These are phyloP conservation scores for Agriotes lineatus DNA, from an alignment of 2,888 invertebrate genomes.

Conservation along the genomic window DNA sequence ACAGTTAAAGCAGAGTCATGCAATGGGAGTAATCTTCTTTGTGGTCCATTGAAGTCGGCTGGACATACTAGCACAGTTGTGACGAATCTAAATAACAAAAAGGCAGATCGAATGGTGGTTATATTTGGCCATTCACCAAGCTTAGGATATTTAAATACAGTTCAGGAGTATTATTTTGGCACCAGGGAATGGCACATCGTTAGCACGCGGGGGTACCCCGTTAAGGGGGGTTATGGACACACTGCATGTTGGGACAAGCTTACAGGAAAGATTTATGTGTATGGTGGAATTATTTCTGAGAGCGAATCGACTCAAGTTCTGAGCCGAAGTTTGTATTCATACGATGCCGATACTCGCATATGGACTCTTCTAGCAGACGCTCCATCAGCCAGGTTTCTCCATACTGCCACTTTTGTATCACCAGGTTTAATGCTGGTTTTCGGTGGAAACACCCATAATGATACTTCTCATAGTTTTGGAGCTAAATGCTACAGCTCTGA, in stretches of 20 bases:
- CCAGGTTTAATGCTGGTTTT: constrained; percentile 91
- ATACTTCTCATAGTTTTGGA: constrained; percentile 87
- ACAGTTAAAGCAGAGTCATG: constrained; percentile 73
- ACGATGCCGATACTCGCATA: constrained; percentile 80
- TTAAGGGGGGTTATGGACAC: constrained; percentile 93
- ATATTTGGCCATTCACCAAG: constrained; percentile 97
- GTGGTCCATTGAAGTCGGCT: constrained; percentile 76
- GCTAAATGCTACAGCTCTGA: constrained; percentile 92
- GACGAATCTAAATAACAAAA: constrained; percentile 75
- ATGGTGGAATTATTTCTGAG: constrained; percentile 89
- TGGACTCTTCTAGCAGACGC: constrained; percentile 87
- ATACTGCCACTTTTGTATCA: constrained; percentile 87
- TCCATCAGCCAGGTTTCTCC: constrained; percentile 88
- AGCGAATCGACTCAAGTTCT: constrained; percentile 83
- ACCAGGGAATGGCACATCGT: constrained; percentile 83
- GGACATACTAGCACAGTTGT: constrained; percentile 97
- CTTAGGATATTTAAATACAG: constrained; percentile 94
- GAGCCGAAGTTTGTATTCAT: constrained; percentile 85
- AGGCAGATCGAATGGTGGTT: constrained; percentile 88
- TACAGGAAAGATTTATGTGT: constrained; percentile 86
- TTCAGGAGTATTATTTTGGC: constrained; percentile 82
- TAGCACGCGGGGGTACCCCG: constrained; percentile 83
- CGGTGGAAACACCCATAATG: constrained; percentile 98
- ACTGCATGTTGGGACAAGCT: constrained; percentile 86
- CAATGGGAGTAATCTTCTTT: constrained; percentile 61